Evolutionary conservation across 2,888 invertebrate genomes (phyloP).

Genomic region (Lepidonotus clava): DNA sequence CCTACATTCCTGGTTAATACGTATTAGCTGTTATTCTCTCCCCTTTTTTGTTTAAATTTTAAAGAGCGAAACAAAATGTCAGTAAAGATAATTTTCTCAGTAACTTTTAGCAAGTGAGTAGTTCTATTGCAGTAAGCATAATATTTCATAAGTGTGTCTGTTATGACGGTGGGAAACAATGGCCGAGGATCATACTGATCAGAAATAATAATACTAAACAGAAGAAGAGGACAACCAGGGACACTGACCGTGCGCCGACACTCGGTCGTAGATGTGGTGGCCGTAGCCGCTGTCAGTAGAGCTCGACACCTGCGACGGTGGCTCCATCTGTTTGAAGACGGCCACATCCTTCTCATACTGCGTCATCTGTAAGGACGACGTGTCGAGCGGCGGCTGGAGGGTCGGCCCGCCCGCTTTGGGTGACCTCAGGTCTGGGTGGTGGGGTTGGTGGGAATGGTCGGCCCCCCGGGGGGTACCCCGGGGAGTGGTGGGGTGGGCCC

Average conservation of each 20-base stretch:
- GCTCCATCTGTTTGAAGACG: constrained; percentile 73
- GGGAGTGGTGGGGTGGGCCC: background rate
- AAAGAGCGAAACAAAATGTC: too few relatives aligned
- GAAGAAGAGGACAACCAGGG: background rate
- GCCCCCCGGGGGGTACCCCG: too few relatives aligned
- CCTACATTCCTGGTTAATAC: too few relatives aligned
- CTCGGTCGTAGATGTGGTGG: constrained; percentile 66
- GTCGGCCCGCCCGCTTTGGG: background rate
- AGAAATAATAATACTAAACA: background rate
- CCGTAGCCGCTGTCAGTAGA: constrained; percentile 79
- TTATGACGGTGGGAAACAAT: too few relatives aligned
- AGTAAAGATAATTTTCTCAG: too few relatives aligned
- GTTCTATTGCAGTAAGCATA: too few relatives aligned
- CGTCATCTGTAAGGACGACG: constrained; percentile 7
- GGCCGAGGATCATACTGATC: too few relatives aligned
- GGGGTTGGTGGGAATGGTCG: background rate
- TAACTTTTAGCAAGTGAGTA: too few relatives aligned
- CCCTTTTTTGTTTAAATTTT: too few relatives aligned
- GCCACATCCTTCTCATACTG: constrained; percentile 74
- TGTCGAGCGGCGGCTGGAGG: background rate
- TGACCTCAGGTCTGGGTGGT: background rate
- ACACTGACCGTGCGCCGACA: background rate
- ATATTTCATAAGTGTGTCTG: too few relatives aligned
- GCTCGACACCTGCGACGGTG: constrained; percentile 77
- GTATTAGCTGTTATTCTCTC: too few relatives aligned